These are phyloP conservation scores for Xylota sylvarum DNA, from an alignment of 2,888 invertebrate species.

Conservation along the genomic window DNA sequence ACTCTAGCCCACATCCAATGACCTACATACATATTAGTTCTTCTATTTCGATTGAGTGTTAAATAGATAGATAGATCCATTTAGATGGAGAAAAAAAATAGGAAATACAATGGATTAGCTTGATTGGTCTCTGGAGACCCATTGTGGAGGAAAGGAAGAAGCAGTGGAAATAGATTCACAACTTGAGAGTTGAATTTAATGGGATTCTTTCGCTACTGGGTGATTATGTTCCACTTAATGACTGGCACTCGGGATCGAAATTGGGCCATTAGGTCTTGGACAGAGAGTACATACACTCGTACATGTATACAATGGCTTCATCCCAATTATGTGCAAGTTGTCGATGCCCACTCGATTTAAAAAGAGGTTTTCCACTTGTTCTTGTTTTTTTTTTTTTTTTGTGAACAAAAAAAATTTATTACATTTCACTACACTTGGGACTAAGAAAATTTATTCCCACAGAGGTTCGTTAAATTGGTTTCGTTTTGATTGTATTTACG, in stretches of 20 bases:
- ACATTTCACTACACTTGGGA: neutral
- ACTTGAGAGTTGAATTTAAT: conserved; percentile 56
- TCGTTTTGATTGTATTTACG: neutral
- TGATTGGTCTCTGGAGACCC: conserved; percentile 59
- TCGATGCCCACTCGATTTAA: conserved; percentile 19
- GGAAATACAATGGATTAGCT: conserved; percentile 68
- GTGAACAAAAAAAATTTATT: neutral
- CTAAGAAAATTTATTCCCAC: neutral
- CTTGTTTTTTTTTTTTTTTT: neutral
- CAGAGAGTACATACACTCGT: too few species aligned
- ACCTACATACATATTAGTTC: conserved; percentile 65
- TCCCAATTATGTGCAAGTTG: conserved; percentile 22
- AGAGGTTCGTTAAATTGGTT: neutral
- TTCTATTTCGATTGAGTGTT: conserved; percentile 67
- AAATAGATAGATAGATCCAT: conserved; percentile 72
- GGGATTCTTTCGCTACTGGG: conserved; percentile 51
- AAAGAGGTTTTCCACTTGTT: neutral
- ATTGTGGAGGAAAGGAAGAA: neutral
- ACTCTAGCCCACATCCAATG: conserved; percentile 28
- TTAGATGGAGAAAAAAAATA: conserved; percentile 47
- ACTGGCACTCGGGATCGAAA: conserved; percentile 19
- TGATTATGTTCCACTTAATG: conserved; percentile 65
- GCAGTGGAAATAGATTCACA: conserved; percentile 27
- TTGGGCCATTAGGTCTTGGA: conserved; percentile 52
- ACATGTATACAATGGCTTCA: neutral